These are phyloP conservation scores for Pitangus sulphuratus DNA, from an alignment of 2,797 vertebrate species.

Conservation along the genomic window DNA sequence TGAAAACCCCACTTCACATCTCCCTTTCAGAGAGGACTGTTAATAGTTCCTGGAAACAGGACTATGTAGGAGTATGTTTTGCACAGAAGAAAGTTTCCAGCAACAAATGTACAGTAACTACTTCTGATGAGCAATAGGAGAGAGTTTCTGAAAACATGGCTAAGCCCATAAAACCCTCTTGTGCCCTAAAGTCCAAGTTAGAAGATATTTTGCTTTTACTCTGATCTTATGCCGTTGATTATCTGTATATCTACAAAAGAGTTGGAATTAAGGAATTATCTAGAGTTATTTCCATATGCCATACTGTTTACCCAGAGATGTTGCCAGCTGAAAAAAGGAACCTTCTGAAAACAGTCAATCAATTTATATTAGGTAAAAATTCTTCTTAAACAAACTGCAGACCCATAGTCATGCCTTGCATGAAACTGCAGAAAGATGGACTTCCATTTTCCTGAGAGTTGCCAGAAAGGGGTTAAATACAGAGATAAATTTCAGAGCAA, in stretches of 20 bases:
- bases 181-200: background rate
- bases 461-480: slow-evolving; percentile 41
- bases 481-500: slow-evolving; percentile 20
- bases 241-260: background rate
- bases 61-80: background rate
- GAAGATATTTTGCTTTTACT: background rate
- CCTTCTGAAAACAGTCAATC: background rate
- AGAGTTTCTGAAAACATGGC: background rate
- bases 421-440: background rate
- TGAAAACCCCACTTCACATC: background rate
- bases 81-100: background rate
- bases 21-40: background rate
- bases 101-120: background rate
- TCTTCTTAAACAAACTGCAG: background rate
- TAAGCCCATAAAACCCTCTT: background rate
- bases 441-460: background rate
- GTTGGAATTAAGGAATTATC: background rate
- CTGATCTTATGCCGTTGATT: background rate
- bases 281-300: background rate
- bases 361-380: background rate
- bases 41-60: background rate
- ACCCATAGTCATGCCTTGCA: accelerated
- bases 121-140: background rate
- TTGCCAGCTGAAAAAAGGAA: background rate
- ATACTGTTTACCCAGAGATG: accelerated